Conservation (phyloP, 1,140 invertebrate species). For the Lamellibrachia luymesi region DNA sequence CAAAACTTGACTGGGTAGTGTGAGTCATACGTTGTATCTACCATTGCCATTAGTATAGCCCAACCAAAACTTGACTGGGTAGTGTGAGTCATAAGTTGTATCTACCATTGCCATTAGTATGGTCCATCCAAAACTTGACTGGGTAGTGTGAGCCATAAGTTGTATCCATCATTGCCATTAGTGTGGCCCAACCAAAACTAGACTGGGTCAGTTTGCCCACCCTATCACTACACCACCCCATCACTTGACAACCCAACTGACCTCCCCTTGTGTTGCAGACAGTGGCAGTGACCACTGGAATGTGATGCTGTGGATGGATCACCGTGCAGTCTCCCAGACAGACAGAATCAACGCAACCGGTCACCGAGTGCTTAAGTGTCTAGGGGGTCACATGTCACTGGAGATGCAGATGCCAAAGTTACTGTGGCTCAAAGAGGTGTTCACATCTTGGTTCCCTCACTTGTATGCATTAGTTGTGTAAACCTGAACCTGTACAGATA, state of each 20-base stretch:
- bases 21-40: too few species aligned
- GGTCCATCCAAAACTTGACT: too few species aligned
- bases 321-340: conserved; percentile 80
- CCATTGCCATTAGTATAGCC: too few species aligned
- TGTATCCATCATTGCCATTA: too few species aligned
- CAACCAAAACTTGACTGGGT: too few species aligned
- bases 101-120: too few species aligned
- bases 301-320: conserved; percentile 96
- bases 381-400: conserved; percentile 86
- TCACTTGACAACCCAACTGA: background rate
- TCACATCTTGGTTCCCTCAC: conserved; percentile 20
- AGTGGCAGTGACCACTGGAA: conserved; percentile 66
- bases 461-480: background rate
- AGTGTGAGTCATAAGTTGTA: too few species aligned
- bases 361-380: conserved; percentile 76
- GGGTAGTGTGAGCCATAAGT: too few species aligned
- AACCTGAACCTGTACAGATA: background rate
- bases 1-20: too few species aligned
- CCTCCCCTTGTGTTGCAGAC: background rate
- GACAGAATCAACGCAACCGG: conserved; percentile 75
- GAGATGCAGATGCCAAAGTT: conserved; percentile 96
- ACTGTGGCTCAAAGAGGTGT: conserved; percentile 80
- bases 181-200: too few species aligned
- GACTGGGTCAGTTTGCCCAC: background rate
- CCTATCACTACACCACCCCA: background rate